A percentile compares a stretch with the other conserved stretches of the same genome.
Evolutionary conservation across 2,797 vertebrate species (phyloP).

Genomic region (Alectoris magna): DNA sequence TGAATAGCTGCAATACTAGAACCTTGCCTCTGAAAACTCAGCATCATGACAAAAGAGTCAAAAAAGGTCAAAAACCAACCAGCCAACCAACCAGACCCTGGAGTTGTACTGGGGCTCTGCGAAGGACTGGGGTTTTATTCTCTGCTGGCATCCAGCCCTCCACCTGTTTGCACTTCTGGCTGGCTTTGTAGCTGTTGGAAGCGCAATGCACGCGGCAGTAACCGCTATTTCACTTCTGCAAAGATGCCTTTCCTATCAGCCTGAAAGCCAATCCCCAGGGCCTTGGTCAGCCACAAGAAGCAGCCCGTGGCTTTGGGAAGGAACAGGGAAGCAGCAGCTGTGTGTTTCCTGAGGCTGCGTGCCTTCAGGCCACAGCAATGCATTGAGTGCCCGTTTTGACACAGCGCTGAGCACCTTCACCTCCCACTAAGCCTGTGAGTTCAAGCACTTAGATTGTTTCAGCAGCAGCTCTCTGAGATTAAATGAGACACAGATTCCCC

Average conservation of each 20-base stretch:
- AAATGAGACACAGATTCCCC: constrained; percentile 1
- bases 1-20: neutral
- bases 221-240: neutral
- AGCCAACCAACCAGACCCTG: neutral
- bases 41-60: neutral
- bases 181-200: neutral
- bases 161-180: neutral
- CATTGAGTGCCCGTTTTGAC: neutral
- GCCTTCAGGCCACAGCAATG: neutral
- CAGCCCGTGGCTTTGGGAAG: neutral
- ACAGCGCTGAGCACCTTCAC: neutral
- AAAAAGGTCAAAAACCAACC: too few relatives aligned
- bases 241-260: neutral
- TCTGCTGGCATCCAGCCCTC: neutral
- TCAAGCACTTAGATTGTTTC: neutral
- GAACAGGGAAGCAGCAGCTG: neutral
- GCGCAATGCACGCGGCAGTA: neutral
- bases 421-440: neutral
- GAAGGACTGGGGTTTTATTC: neutral
- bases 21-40: neutral
- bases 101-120: neutral
- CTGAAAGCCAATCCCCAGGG: neutral
- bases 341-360: neutral
- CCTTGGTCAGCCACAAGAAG: neutral
- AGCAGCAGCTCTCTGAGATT: constrained; percentile 20